Conservation (phyloP, 2,888 invertebrate species). For the Xylophagus ater region DNA sequence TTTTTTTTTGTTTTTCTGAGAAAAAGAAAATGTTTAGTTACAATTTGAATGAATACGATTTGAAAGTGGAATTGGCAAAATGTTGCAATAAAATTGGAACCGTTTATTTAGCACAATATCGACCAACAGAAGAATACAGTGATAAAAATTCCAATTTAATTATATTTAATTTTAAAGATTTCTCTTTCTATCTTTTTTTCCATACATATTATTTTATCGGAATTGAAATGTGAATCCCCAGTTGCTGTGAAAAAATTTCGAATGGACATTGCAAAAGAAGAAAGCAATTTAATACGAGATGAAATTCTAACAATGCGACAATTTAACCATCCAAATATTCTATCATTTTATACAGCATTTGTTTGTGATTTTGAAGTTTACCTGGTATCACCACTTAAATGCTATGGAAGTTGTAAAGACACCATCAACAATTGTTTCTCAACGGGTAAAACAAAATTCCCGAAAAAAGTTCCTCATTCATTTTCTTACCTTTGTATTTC, state of each 20-base stretch:
- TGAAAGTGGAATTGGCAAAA: constrained; percentile 54
- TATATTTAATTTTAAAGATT: too few species aligned
- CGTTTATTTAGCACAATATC: constrained; percentile 58
- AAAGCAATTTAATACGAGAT: constrained; percentile 49
- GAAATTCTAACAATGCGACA: constrained; percentile 69
- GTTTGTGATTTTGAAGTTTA: constrained; percentile 66
- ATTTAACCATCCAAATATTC: constrained; percentile 66
- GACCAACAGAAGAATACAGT: constrained; percentile 51
- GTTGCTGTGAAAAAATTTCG: constrained; percentile 67
- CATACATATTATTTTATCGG: too few species aligned
- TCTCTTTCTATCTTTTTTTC: too few species aligned
- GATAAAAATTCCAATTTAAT: too few species aligned
- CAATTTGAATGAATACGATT: constrained; percentile 52
- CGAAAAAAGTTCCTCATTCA: too few species aligned
- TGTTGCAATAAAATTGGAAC: constrained; percentile 59
- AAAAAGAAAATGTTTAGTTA: constrained; percentile 52
- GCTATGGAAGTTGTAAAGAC: constrained; percentile 72
- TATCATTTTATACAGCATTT: constrained; percentile 65
- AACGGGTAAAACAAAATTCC: constrained; percentile 22
- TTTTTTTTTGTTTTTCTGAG: too few species aligned
- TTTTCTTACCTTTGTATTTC: constrained; percentile 3
- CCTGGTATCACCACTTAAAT: constrained; percentile 72
- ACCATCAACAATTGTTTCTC: constrained; percentile 64
- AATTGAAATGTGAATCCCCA: too few species aligned
- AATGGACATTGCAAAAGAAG: constrained; percentile 56